Evolutionary conservation across 2,888 invertebrate species (phyloP).

Genomic region (Drosophila mimica): DNA sequence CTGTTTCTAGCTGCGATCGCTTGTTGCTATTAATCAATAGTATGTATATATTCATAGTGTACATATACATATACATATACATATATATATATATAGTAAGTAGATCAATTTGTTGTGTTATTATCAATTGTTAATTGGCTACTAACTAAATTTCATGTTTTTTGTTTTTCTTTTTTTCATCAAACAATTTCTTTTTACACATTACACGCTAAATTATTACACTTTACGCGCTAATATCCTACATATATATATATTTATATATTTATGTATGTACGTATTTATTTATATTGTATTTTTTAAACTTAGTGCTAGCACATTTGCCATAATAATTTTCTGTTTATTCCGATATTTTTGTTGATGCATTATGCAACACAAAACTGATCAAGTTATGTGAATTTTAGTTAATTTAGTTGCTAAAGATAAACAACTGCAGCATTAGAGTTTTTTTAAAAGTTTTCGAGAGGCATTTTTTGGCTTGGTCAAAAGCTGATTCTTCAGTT

Average conservation of each 20-base stretch:
- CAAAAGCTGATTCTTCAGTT: slow-evolving; percentile 43
- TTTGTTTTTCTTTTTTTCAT: slow-evolving; percentile 41
- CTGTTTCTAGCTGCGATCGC: slow-evolving; percentile 20
- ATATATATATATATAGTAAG: slow-evolving; percentile 42
- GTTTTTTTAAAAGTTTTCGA: slow-evolving; percentile 25
- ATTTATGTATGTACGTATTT: slow-evolving; percentile 35
- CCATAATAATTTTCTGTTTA: slow-evolving; percentile 43
- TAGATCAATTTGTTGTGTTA: slow-evolving; percentile 64
- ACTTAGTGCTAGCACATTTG: slow-evolving; percentile 17
- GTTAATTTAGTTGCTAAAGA: slow-evolving; percentile 24
- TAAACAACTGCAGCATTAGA: slow-evolving; percentile 44
- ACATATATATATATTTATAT: slow-evolving; percentile 39
- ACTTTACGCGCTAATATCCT: slow-evolving; percentile 67
- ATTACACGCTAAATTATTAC: slow-evolving; percentile 74
- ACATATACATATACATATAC: slow-evolving; percentile 27
- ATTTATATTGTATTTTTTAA: slow-evolving; percentile 29
- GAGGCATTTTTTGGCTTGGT: slow-evolving; percentile 45
- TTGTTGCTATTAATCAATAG: slow-evolving; percentile 34
- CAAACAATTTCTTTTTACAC: slow-evolving; percentile 74
- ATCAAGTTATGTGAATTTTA: slow-evolving; percentile 27
- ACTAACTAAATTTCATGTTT: slow-evolving; percentile 80
- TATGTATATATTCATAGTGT: slow-evolving; percentile 24
- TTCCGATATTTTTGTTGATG: slow-evolving; percentile 12
- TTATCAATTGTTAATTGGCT: slow-evolving; percentile 75
- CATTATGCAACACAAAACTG: slow-evolving; percentile 38